phyloP scores from a whole-genome alignment of 2,797 vertebrate genomes.

The Enteromius thamalakanensis region DNA sequence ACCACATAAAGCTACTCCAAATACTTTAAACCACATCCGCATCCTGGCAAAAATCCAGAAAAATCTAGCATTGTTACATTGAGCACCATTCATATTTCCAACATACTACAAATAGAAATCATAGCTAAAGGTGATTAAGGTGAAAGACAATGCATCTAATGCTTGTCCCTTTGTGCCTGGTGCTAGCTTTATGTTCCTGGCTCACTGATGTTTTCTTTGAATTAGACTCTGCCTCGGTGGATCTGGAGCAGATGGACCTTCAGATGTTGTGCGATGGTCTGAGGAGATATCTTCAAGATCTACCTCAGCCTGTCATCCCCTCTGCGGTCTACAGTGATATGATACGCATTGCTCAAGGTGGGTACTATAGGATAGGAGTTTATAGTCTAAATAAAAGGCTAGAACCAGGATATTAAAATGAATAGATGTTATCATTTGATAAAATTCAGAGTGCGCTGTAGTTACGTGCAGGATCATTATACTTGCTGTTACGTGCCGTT shows the following conservation, averaged over 20 bases:
- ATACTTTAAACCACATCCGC: background rate
- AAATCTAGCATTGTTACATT: conserved; percentile 14
- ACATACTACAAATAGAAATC: background rate
- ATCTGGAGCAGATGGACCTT: conserved; percentile 89
- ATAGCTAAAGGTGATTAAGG: background rate
- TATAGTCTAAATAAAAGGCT: too few species aligned
- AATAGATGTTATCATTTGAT: too few species aligned
- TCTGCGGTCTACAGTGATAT: conserved; percentile 84
- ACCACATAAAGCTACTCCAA: background rate
- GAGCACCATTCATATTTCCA: background rate
- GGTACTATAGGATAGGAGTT: conserved; percentile 46
- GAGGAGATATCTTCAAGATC: conserved; percentile 89
- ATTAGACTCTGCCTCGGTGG: conserved; percentile 75
- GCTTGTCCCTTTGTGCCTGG: background rate
- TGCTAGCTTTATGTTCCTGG: too few species aligned
- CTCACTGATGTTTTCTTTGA: background rate
- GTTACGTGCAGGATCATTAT: too few species aligned
- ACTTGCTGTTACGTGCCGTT: too few species aligned
- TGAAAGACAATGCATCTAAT: background rate
- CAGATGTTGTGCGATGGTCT: conserved; percentile 87
- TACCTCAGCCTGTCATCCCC: conserved; percentile 92
- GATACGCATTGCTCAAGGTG: conserved; percentile 90
- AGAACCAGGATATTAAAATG: too few species aligned
- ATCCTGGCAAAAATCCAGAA: background rate
- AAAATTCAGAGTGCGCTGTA: too few species aligned